A percentile compares a stretch with the other conserved stretches of the same genome.
Conservation (phyloP, 2,888 invertebrate genomes). For the Amblyjoppa proteus region DNA sequence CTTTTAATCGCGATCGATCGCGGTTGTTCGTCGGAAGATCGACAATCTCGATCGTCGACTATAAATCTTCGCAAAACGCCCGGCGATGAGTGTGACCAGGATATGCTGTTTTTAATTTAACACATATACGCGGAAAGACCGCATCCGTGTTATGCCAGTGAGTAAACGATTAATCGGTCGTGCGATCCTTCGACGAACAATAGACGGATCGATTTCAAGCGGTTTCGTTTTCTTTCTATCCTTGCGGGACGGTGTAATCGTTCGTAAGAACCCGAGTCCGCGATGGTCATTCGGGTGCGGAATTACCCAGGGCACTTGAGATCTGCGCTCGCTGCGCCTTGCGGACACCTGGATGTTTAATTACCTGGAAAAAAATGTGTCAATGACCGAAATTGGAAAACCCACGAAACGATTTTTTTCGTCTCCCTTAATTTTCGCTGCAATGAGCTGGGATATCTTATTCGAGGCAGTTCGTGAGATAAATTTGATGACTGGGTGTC, state of each 20-base stretch:
- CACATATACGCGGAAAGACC: conserved; percentile 7
- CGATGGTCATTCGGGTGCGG: conserved; percentile 19
- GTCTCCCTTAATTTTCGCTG: neutral
- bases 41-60: conserved; percentile 3
- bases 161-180: neutral
- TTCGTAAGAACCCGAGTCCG: conserved; percentile 13
- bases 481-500: neutral
- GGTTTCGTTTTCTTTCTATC: neutral
- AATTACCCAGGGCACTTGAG: conserved; percentile 45
- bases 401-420: conserved; percentile 27
- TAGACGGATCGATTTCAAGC: neutral
- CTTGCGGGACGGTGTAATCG: neutral
- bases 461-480: neutral
- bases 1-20: neutral
- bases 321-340: neutral
- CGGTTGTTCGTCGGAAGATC: neutral
- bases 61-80: conserved; percentile 3
- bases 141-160: neutral
- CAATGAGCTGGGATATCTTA: neutral
- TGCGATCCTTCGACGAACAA: conserved; percentile 3
- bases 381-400: conserved; percentile 43
- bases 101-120: conserved; percentile 8
- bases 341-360: neutral
- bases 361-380: conserved; percentile 17
- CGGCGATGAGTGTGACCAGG: neutral